Conservation (phyloP, 2,888 invertebrate species). For the Campaea margaritaria region DNA sequence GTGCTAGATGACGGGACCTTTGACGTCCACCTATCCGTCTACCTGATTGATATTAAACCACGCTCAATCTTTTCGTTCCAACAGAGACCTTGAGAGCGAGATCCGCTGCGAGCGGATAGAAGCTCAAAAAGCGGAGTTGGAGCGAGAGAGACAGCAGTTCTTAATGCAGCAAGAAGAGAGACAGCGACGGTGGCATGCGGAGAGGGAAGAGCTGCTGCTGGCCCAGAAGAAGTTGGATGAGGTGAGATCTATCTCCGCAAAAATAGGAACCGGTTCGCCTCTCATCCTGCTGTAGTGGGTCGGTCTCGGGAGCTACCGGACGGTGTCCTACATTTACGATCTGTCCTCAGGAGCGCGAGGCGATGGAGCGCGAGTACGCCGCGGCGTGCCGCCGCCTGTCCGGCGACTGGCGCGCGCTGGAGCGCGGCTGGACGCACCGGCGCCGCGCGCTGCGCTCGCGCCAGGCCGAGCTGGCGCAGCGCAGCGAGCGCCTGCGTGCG, state of each 20-base stretch:
- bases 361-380: conserved; percentile 88
- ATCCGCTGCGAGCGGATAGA: conserved; percentile 87
- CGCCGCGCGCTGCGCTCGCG: conserved; percentile 85
- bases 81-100: conserved; percentile 76
- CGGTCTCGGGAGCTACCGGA: no score
- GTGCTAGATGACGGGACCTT: no score
- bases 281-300: no score
- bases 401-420: conserved; percentile 85
- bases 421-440: conserved; percentile 86
- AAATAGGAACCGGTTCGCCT: no score
- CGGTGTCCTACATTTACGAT: background rate
- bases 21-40: no score
- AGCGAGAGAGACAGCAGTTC: conserved; percentile 86
- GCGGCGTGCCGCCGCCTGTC: conserved; percentile 85
- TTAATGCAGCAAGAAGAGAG: conserved; percentile 84
- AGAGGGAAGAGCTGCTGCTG: conserved; percentile 87
- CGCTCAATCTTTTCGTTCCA: no score
- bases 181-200: conserved; percentile 76
- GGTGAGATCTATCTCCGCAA: conserved; percentile 58
- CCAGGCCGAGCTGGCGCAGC: conserved; percentile 69
- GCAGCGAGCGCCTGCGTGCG: conserved; percentile 70
- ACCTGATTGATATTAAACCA: no score
- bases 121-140: conserved; percentile 85
- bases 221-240: conserved; percentile 89
- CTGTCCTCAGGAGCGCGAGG: conserved; percentile 78